phyloP scores from a whole-genome alignment of 2,888 invertebrate genomes.

The Lagria hirta region DNA sequence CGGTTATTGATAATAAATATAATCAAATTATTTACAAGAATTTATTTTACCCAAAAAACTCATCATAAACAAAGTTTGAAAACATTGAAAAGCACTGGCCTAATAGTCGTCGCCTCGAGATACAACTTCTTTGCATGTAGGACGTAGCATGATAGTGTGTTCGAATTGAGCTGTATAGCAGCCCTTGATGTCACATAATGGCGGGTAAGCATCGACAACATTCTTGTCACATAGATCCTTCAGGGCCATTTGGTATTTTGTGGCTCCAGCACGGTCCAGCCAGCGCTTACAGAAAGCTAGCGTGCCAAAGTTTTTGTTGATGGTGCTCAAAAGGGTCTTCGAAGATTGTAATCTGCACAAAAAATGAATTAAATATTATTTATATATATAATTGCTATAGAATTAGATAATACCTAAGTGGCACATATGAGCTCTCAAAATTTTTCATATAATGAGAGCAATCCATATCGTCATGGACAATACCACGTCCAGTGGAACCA shows the following conservation, averaged over 20 bases:
- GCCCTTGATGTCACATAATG: conserved; percentile 94
- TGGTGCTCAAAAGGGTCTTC: conserved; percentile 84
- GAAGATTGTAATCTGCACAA: conserved; percentile 80
- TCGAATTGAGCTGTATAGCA: conserved; percentile 99
- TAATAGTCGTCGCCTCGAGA: conserved; percentile 96
- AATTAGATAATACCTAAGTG: conserved; percentile 66
- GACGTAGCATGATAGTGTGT: conserved; percentile 95
- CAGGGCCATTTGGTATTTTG: conserved; percentile 96
- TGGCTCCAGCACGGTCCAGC: conserved; percentile 95
- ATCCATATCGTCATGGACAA: conserved; percentile 99
- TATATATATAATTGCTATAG: no score
- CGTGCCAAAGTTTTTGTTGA: conserved; percentile 97
- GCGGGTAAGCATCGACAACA: conserved; percentile 97
- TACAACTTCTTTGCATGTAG: conserved; percentile 97
- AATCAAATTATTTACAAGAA: conserved; percentile 11
- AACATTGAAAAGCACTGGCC: conserved; percentile 35
- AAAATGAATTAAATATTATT: conserved; percentile 9
- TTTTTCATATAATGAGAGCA: conserved; percentile 99
- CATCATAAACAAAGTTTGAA: conserved; percentile 17
- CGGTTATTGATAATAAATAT: conserved; percentile 6
- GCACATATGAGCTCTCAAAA: conserved; percentile 90
- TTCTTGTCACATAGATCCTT: conserved; percentile 98
- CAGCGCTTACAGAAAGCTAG: conserved; percentile 98
- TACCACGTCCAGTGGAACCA: conserved; percentile 92
- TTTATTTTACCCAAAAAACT: conserved; percentile 15